Percentiles rank a stretch among this genome's conserved stretches.
Conservation (phyloP, 2,797 vertebrate genomes). For the Scomberomorus guttatus region DNA sequence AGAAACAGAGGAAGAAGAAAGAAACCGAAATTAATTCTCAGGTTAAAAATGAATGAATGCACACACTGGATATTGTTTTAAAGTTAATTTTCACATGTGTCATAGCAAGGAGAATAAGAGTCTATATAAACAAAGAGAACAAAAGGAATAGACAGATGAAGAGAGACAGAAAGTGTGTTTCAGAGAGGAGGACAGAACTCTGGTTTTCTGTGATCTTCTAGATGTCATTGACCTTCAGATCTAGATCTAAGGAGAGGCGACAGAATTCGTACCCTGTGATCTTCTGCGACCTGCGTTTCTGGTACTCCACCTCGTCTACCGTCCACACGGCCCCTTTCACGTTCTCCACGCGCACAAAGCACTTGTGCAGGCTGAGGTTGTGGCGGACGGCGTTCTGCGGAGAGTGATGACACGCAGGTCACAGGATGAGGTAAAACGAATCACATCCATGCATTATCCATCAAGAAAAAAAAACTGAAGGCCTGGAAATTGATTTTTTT, state of each 20-base stretch:
- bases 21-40: not conserved
- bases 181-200: not conserved
- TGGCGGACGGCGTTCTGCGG: conserved; percentile 98
- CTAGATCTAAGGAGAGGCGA: conserved; percentile 14
- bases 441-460: conserved; percentile 67
- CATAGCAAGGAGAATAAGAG: not conserved
- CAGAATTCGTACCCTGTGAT: conserved; percentile 93
- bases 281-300: conserved; percentile 99
- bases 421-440: conserved; percentile 61
- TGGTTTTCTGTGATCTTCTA: conserved; percentile 12
- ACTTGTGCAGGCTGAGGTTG: conserved; percentile 99
- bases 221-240: conserved; percentile 19
- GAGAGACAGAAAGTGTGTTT: not conserved
- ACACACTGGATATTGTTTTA: not conserved
- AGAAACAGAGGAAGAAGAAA: conserved; percentile 25
- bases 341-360: conserved; percentile 99
- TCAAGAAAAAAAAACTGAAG: conserved; percentile 41
- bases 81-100: not conserved
- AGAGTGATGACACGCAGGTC: conserved; percentile 64
- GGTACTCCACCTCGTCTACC: conserved; percentile 98
- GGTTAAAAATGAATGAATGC: not conserved
- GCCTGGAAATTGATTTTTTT: conserved; percentile 71
- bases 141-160: not conserved
- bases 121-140: no score
- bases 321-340: conserved; percentile 99